Evolutionary conservation across 2,888 invertebrate genomes (phyloP), one percentile per base, ranked within the genome.

Genomic region (Panopea generosa): DNA sequence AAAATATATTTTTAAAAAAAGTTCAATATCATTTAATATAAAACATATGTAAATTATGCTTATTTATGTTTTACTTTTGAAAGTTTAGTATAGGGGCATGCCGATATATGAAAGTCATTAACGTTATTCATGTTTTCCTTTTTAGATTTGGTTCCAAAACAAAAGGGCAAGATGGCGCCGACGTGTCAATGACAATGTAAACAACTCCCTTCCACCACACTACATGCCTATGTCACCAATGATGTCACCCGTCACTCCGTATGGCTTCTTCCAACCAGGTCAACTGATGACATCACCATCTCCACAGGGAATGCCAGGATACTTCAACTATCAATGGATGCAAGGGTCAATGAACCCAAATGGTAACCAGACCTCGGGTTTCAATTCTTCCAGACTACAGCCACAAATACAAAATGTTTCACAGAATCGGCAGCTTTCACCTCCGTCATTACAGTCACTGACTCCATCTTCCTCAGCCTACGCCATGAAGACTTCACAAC

Each of bases 111-210:
- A 16, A 24, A 33, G 20, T 16, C 27, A 22, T 45, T 26, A 55
- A 55, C 9, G 11, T 3, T 57, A 40, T 20, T 9, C 45, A 14
- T 18, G 7, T 40, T 50, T 59, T 14, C 24, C 18, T 20, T 72
- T 56, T 29, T 78, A 87, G 86, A 82, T 87, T 38, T 87, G 86
- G 86, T 87, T 87, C 75, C 86, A 86, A 62, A 87, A 87, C 82
- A 87, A 87, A 73, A 61, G 87, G 65, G 87, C 87, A 22, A 76
- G 87, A 68, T 87, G 87, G 86, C 83, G 86, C 62, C 73, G 82
- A 40, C 77, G 86, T 38, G 83, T 73, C 14, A 81, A 81, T 60
- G 85, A 85, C 60, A 85, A 80, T 63, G 66, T 81, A 53, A 77
- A 82, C 52, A 50, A 40, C 29, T n/a, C 33, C 6, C 67, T 50